Evolutionary conservation across 2,797 vertebrate genomes (phyloP).

Genomic region (Saguinus oedipus): DNA sequence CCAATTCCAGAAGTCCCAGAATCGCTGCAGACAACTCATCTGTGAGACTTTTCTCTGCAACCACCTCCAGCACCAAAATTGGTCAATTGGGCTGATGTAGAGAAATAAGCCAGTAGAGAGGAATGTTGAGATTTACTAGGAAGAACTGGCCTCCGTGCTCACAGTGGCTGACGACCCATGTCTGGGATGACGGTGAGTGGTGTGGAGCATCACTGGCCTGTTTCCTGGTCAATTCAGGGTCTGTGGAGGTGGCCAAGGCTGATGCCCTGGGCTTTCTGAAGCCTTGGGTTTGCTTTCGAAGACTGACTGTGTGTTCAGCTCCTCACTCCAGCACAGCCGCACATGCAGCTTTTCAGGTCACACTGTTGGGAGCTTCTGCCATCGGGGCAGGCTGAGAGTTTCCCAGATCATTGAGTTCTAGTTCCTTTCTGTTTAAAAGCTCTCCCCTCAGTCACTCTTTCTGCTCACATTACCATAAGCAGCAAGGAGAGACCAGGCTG

Average conservation of each 20-base stretch:
- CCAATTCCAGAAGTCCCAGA: no score
- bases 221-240: no score
- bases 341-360: rapidly evolving
- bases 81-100: rapidly evolving
- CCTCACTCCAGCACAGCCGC: background rate
- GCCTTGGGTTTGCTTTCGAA: background rate
- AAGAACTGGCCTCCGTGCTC: background rate
- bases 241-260: background rate
- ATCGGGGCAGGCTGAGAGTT: background rate
- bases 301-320: background rate
- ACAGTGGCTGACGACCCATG: rapidly evolving
- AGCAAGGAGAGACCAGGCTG: background rate
- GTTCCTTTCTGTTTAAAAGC: background rate
- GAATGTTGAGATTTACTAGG: background rate
- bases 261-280: background rate
- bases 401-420: background rate
- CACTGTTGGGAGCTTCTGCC: background rate
- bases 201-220: rapidly evolving
- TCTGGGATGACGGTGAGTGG: rapidly evolving
- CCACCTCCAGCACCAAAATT: background rate
- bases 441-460: background rate
- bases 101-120: rapidly evolving
- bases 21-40: no score
- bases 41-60: background rate
- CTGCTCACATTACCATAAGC: background rate